Evolutionary conservation across 1,140 invertebrate species (phyloP).

Genomic region (Aphidius ervi): DNA sequence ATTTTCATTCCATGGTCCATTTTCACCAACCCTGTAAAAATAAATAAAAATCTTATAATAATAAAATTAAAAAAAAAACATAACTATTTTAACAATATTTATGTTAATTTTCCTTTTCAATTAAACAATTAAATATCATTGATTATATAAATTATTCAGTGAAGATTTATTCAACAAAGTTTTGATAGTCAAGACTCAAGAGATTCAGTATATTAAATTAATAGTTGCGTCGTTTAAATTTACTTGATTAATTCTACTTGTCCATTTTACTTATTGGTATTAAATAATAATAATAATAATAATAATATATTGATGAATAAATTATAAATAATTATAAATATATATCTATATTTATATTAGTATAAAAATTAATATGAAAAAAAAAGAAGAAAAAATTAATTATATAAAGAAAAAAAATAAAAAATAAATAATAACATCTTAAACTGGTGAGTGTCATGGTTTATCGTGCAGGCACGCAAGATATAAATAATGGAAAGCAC

Average conservation of each 20-base stretch:
- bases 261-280: not conserved
- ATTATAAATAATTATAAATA: not conserved
- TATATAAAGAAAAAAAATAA: not conserved
- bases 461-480: constrained; percentile 5
- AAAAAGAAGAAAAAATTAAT: not conserved
- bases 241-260: constrained; percentile 1
- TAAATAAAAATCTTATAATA: not conserved
- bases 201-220: constrained; percentile 21
- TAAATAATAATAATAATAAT: not conserved
- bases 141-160: constrained; percentile 35
- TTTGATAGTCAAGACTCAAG: constrained; percentile 22
- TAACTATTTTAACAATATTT: no score
- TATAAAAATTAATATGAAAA: not conserved
- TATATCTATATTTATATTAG: not conserved
- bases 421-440: constrained; percentile 9
- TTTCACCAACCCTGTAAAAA: constrained; percentile 60
- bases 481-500: constrained; percentile 18
- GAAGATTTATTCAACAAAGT: constrained; percentile 33
- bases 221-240: constrained; percentile 32
- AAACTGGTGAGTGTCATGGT: constrained; percentile 9
- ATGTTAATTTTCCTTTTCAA: not conserved
- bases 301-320: not conserved
- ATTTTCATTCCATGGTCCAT: constrained; percentile 62
- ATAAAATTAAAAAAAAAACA: no score
- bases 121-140: constrained; percentile 22